These are phyloP conservation scores for Ecdyonurus torrentis DNA, from an alignment of 2,888 invertebrate species.

Conservation along the genomic window DNA sequence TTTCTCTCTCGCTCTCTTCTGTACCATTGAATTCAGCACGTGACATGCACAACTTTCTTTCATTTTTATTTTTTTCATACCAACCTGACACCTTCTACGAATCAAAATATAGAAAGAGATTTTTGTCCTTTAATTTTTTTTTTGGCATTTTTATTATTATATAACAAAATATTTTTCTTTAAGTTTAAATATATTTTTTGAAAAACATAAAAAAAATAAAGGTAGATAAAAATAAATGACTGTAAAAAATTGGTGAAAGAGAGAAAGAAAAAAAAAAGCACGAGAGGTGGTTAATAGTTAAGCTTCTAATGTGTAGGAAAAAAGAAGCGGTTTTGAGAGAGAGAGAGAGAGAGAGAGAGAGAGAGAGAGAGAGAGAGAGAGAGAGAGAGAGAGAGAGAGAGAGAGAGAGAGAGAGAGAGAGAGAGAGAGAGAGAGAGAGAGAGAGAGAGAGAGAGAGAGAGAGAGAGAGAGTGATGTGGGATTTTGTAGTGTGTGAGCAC, in stretches of 20 bases:
- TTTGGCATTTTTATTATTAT: too few species aligned
- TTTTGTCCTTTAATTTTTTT: too few species aligned
- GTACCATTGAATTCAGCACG: background rate
- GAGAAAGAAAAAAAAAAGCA: too few species aligned
- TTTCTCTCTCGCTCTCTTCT: too few species aligned
- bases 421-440: background rate
- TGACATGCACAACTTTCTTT: background rate
- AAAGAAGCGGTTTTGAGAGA: background rate
- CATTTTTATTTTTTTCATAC: too few species aligned
- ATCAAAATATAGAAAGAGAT: background rate
- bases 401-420: background rate
- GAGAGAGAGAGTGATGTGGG: background rate
- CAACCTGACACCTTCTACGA: background rate
- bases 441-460: too few species aligned
- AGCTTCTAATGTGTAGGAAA: background rate
- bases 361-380: background rate
- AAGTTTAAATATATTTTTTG: too few species aligned
- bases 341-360: too few species aligned
- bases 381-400: background rate
- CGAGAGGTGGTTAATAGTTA: background rate
- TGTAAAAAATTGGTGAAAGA: background rate
- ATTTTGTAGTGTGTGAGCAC: background rate
- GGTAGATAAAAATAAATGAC: background rate
- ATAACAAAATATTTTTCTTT: too few species aligned
- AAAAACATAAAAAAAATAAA: too few species aligned